Base-by-base conservation (phyloP, 1,140 invertebrate species). In the Bombus difficillimus region DNA sequence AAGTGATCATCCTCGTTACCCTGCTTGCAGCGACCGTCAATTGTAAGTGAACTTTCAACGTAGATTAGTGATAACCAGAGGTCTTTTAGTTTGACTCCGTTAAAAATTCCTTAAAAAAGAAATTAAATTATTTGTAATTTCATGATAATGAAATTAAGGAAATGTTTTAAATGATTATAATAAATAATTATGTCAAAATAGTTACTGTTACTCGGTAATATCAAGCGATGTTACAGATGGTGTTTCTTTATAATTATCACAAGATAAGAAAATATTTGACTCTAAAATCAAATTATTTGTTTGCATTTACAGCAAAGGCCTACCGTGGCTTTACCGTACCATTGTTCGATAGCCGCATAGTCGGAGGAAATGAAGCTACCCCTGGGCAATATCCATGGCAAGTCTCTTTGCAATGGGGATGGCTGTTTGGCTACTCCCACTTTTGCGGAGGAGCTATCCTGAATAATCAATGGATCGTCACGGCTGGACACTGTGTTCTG, bases 361-460 rank as follows among this genome's bases (percentile, higher is more conserved):
- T 96, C 10, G 96, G 96, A 15, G 96, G 96, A 10, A n/a, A 73
- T 1, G 91, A 95, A 59, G 95, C 96, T 0, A 5, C 5, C 0
- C 73, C 81, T n/a, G 93, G 92, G 0, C 88, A 94, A 83, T 96
- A 95, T 69, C 96, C 96, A 0, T 94, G 95, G 84, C 96, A 96
- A 90, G 94, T 95, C 1, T 96, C 95, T 0, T 80, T 96, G 28
- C 92, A 95, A 78, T 93, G 92, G 81, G 92, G 94, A 69, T 5
- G 57, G 25, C 0, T 34, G 13, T 82, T 71, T 78, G 25, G 75
- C 39, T 3, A 1, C 0, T 84, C 84, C 2, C 96, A 96, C 74
- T 95, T 96, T 81, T 97, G 97, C 89, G 96, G 95, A 57, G 96
- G 95, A 25, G 94, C 95, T 28, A 95, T 97, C 32, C 74, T 97